phyloP scores from a whole-genome alignment of 1,140 invertebrate genomes.

The Venturia canescens region DNA sequence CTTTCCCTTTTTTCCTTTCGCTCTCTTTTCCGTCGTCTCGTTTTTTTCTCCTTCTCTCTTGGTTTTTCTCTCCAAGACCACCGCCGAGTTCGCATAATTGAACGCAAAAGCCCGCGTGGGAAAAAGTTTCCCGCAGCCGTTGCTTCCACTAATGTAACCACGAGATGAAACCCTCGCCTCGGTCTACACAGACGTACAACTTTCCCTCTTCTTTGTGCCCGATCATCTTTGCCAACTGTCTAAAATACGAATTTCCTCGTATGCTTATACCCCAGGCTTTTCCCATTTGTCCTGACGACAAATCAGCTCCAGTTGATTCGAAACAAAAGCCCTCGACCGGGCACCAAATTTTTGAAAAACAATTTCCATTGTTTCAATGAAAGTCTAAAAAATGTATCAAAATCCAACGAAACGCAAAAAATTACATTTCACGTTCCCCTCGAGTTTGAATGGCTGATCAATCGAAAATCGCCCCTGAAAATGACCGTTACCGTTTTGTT shows the following conservation, averaged over 20 bases:
- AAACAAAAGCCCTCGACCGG: too few relatives aligned
- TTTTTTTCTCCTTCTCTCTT: too few relatives aligned
- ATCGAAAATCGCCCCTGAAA: too few relatives aligned
- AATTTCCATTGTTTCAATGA: too few relatives aligned
- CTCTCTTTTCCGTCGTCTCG: not conserved
- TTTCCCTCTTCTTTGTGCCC: not conserved
- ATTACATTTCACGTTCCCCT: too few relatives aligned
- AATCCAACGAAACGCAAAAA: too few relatives aligned
- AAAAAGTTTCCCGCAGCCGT: conserved; percentile 26
- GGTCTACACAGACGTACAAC: not conserved
- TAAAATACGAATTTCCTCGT: not conserved
- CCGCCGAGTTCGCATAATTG: conserved; percentile 18
- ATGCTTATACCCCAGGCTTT: not conserved
- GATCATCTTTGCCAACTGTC: conserved; percentile 3
- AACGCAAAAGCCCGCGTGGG: conserved; percentile 26
- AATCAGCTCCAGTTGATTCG: too few relatives aligned
- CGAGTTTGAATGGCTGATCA: too few relatives aligned
- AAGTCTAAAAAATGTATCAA: too few relatives aligned
- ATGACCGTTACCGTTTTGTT: not conserved
- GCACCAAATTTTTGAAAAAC: too few relatives aligned
- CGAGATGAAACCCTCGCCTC: not conserved
- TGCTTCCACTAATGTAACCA: not conserved
- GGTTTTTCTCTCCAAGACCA: too few relatives aligned
- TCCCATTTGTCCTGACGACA: not conserved
- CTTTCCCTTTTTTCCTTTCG: not conserved